Evolutionary conservation across 2,888 invertebrate genomes (phyloP).

Genomic region (Tuberolachnus salignus): DNA sequence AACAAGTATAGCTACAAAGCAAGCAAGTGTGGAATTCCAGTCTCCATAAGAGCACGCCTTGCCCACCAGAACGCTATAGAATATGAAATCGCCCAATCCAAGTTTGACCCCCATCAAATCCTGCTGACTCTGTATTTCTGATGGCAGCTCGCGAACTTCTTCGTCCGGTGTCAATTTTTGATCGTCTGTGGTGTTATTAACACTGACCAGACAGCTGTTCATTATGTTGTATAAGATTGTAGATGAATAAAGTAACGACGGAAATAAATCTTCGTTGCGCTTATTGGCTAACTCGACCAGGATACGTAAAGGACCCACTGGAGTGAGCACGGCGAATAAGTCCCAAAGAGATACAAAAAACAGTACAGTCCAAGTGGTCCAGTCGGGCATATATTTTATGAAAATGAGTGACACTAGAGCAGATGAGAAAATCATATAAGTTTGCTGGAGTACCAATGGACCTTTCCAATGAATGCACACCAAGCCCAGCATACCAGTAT

Average conservation of each 20-base stretch:
- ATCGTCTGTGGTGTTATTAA: constrained; percentile 33
- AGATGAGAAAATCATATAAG: constrained; percentile 95
- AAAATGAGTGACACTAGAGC: constrained; percentile 98
- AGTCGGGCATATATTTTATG: constrained; percentile 98
- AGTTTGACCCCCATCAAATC: constrained; percentile 83
- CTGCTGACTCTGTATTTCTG: constrained; percentile 11
- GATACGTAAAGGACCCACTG: constrained; percentile 94
- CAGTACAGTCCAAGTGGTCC: constrained; percentile 98
- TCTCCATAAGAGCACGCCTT: constrained; percentile 99
- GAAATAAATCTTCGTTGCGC: constrained; percentile 98
- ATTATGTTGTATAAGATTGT: constrained; percentile 63
- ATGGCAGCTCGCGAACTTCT: too few relatives aligned
- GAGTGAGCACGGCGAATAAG: constrained; percentile 94
- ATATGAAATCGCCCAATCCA: constrained; percentile 98
- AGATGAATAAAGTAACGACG: constrained; percentile 85
- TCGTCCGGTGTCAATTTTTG: constrained; percentile 48
- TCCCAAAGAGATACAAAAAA: constrained; percentile 99
- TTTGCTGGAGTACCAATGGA: constrained; percentile 90
- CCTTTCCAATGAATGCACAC: constrained; percentile 99
- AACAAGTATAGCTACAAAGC: constrained; percentile 98
- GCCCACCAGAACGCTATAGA: constrained; percentile 98
- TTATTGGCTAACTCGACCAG: constrained; percentile 99
- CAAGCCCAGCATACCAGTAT: constrained; percentile 97
- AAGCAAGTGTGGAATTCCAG: constrained; percentile 99
- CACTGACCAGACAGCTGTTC: constrained; percentile 39